Evolutionary conservation across 2,888 invertebrate genomes (phyloP).

Genomic region (Timema cristinae): DNA sequence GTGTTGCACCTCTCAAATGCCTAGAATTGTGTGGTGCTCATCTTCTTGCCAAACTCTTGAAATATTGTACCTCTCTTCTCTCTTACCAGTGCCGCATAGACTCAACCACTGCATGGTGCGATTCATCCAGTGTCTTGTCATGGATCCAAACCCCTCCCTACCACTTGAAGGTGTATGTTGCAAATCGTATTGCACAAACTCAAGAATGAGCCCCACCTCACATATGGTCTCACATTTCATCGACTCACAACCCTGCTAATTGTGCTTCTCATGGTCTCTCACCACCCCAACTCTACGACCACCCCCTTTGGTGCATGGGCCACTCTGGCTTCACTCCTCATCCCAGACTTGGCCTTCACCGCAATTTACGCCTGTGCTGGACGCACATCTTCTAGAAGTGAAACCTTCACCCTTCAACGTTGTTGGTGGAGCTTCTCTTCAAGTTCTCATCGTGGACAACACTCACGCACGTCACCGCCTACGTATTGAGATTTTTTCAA

Average conservation of each 20-base stretch:
- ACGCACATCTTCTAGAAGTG: no score
- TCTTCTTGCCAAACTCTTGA: neutral
- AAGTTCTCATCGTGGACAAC: neutral
- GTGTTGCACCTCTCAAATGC: neutral
- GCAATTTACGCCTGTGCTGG: no score
- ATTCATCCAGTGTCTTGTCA: neutral
- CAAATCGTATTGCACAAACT: neutral
- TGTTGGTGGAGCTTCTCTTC: neutral
- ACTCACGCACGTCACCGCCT: neutral
- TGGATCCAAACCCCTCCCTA: conserved; percentile 1
- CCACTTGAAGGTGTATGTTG: neutral
- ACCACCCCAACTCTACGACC: neutral
- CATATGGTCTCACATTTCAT: neutral
- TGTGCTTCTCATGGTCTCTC: neutral
- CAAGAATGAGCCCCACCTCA: neutral
- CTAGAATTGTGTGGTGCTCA: neutral
- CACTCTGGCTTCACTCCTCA: neutral
- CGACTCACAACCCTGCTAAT: neutral
- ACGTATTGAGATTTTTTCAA: neutral
- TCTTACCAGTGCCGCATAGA: neutral
- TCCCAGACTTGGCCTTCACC: neutral
- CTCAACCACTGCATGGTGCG: neutral
- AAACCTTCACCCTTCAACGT: no score
- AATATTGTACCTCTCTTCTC: neutral
- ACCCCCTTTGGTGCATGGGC: neutral